Evolutionary conservation across 2,888 invertebrate species (phyloP).

Genomic region (Reticulitermes lucifugus): DNA sequence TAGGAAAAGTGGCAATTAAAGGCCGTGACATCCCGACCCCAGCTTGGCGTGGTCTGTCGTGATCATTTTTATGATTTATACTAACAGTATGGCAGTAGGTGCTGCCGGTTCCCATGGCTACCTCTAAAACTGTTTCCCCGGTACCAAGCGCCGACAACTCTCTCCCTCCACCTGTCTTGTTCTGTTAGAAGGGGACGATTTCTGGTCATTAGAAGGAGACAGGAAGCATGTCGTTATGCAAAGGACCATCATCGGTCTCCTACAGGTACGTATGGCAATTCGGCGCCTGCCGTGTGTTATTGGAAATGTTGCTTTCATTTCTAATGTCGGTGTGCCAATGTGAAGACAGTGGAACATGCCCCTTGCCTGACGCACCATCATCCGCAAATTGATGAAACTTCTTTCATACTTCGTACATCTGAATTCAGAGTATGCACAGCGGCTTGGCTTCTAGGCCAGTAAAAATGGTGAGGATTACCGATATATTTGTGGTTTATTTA

Average conservation of each 20-base stretch:
- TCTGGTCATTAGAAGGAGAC: slow-evolving; percentile 11
- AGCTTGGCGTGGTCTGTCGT: slow-evolving; percentile 7
- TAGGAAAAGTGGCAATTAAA: slow-evolving; percentile 6
- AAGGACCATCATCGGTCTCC: neutral
- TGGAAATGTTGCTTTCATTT: too few relatives aligned
- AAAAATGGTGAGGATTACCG: too few relatives aligned
- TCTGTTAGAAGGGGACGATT: neutral
- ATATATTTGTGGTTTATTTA: too few relatives aligned
- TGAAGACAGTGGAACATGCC: too few relatives aligned
- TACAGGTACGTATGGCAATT: too few relatives aligned
- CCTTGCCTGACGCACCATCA: too few relatives aligned
- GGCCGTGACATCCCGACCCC: neutral
- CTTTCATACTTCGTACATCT: too few relatives aligned
- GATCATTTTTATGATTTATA: slow-evolving; percentile 26
- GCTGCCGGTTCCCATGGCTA: slow-evolving; percentile 32
- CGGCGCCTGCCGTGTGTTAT: too few relatives aligned
- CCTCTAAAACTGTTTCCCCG: slow-evolving; percentile 19
- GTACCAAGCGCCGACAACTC: slow-evolving; percentile 35
- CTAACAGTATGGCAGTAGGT: neutral
- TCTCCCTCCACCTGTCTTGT: neutral
- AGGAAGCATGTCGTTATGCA: neutral
- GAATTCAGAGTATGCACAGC: too few relatives aligned
- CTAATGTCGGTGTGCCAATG: too few relatives aligned
- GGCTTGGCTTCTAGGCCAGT: too few relatives aligned
- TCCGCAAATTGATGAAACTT: too few relatives aligned